These are phyloP conservation scores for Parochlus steinenii DNA, from an alignment of 2,888 invertebrate genomes.

Conservation along the genomic window DNA sequence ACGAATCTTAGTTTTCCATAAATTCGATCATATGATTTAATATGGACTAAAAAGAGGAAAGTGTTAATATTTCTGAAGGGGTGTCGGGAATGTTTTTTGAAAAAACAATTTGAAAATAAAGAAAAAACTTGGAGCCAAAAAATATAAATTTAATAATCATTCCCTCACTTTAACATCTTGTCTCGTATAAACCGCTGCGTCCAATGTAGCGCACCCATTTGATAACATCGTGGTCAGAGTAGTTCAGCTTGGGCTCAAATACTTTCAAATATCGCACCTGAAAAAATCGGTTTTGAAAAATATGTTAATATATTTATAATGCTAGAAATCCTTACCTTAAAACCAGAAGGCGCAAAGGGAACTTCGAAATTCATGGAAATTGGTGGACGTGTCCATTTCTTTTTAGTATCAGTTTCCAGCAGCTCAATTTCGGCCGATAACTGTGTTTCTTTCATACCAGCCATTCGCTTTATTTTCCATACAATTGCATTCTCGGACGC, in stretches of 20 bases:
- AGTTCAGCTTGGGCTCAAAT: conserved; percentile 98
- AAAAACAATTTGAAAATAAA: too few relatives aligned
- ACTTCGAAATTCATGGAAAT: conserved; percentile 99
- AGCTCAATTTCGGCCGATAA: conserved; percentile 98
- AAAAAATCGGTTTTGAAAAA: neutral
- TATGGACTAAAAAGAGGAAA: too few relatives aligned
- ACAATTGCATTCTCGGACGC: conserved; percentile 98
- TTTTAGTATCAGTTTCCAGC: conserved; percentile 95
- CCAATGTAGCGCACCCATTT: conserved; percentile 99
- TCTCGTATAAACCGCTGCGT: conserved; percentile 96
- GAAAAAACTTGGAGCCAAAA: too few relatives aligned
- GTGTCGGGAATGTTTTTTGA: too few relatives aligned
- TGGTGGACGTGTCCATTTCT: conserved; percentile 99
- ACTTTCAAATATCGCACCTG: conserved; percentile 95
- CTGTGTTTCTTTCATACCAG: conserved; percentile 99
- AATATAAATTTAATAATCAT: too few relatives aligned
- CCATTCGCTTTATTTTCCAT: conserved; percentile 91
- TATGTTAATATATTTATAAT: neutral
- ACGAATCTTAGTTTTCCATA: too few relatives aligned
- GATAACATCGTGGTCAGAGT: conserved; percentile 99
- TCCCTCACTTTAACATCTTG: conserved; percentile 90
- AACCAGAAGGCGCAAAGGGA: conserved; percentile 98
- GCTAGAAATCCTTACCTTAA: conserved; percentile 43
- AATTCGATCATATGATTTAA: too few relatives aligned
- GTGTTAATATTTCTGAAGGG: too few relatives aligned